Conservation (phyloP, 2,888 invertebrate genomes). For the Pollenia amentaria region DNA sequence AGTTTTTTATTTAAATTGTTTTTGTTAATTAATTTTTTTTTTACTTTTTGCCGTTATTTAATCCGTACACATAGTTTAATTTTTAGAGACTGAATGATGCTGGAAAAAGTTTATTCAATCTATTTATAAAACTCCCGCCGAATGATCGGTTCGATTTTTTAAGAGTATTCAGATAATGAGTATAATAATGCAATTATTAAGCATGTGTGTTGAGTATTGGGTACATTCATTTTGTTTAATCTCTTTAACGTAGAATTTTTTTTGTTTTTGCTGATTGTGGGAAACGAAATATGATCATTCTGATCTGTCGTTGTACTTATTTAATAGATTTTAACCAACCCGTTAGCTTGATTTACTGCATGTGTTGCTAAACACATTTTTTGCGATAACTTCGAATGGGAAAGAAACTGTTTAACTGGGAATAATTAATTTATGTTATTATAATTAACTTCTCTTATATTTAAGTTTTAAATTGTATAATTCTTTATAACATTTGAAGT, state of each 20-base stretch:
- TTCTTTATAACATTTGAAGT: too few species aligned
- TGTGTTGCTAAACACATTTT: background rate
- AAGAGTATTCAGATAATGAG: slow-evolving; percentile 37
- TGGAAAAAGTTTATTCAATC: slow-evolving; percentile 17
- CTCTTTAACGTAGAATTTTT: slow-evolving; percentile 28
- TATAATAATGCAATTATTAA: background rate
- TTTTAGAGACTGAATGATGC: slow-evolving; percentile 41
- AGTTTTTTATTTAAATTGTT: background rate
- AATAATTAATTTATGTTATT: background rate
- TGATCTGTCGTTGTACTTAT: background rate
- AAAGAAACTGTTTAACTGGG: background rate
- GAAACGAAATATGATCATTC: slow-evolving; percentile 23
- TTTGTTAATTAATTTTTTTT: background rate
- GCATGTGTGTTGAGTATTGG: background rate
- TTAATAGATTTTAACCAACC: background rate
- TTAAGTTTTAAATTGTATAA: too few species aligned
- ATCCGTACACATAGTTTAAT: slow-evolving; percentile 19
- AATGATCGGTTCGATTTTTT: background rate
- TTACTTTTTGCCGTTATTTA: background rate
- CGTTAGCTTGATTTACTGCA: background rate
- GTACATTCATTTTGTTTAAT: background rate
- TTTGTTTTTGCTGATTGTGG: background rate
- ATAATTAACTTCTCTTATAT: too few species aligned
- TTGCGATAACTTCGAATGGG: background rate
- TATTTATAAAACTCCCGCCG: slow-evolving; percentile 57